Evolutionary conservation across 2,113 vertebrate species (phyloP).

Genomic region (Cynocephalus volans): DNA sequence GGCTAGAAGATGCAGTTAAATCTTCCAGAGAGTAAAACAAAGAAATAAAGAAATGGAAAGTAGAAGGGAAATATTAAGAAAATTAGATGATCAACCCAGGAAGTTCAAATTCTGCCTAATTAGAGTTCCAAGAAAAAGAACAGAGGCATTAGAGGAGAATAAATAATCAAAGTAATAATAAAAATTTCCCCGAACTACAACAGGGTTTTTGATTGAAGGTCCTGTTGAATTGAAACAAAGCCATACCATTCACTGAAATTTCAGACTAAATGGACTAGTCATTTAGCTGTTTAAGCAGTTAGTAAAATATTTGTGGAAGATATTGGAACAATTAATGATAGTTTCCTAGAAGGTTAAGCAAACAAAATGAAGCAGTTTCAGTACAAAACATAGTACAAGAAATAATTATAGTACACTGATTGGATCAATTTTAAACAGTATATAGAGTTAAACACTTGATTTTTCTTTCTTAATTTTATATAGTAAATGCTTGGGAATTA

Average conservation of each 20-base stretch:
- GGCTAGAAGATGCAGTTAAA: neutral
- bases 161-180: neutral
- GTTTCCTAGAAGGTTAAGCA: slow-evolving; percentile 10
- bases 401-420: neutral
- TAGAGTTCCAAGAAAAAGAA: neutral
- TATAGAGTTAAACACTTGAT: neutral
- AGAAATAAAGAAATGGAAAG: neutral
- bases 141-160: neutral
- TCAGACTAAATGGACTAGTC: neutral
- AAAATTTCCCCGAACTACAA: neutral
- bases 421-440: neutral
- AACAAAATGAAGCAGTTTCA: neutral
- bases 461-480: neutral
- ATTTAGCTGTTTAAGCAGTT: neutral
- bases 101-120: neutral
- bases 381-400: neutral
- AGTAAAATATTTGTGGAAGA: neutral
- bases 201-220: neutral
- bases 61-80: neutral
- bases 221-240: neutral
- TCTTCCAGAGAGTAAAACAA: neutral
- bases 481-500: neutral
- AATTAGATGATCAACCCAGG: neutral
- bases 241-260: neutral
- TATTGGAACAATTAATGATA: neutral